phyloP scores from a whole-genome alignment of 2,888 invertebrate genomes.

The Drosophila mayaguana region DNA sequence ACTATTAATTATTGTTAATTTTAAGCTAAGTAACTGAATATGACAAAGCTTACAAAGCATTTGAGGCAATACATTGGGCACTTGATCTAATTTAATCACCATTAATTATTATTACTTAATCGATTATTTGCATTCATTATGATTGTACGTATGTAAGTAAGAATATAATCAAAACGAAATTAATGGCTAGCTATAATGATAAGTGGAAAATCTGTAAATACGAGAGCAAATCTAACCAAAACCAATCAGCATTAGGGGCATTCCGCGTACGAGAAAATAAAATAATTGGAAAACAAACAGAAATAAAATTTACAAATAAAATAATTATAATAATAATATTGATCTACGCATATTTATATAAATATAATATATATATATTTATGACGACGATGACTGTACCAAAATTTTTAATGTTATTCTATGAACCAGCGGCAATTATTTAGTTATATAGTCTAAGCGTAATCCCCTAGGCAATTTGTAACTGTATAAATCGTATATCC shows the following conservation, averaged over 20 bases:
- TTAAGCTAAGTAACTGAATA: conserved; percentile 71
- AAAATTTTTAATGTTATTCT: conserved; percentile 69
- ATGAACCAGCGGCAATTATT: conserved; percentile 60
- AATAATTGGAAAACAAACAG: conserved; percentile 14
- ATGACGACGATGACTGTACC: conserved; percentile 75
- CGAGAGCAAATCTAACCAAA: conserved; percentile 52
- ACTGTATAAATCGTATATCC: conserved; percentile 58
- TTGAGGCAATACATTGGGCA: conserved; percentile 72
- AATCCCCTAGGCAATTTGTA: conserved; percentile 64
- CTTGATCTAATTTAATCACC: conserved; percentile 30
- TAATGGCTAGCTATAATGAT: conserved; percentile 19
- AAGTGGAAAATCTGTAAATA: conserved; percentile 62
- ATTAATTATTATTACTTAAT: conserved; percentile 15
- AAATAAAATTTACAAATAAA: neutral
- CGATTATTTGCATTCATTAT: conserved; percentile 25
- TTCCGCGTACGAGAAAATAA: conserved; percentile 19
- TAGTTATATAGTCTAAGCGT: conserved; percentile 72
- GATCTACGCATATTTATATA: conserved; percentile 16
- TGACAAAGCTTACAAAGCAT: conserved; percentile 79
- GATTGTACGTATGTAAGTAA: conserved; percentile 47
- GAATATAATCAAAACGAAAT: conserved; percentile 58
- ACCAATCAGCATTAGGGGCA: conserved; percentile 63
- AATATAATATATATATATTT: neutral
- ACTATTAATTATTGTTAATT: conserved; percentile 41
- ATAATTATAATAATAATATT: conserved; percentile 7